A percentile compares a stretch with the other conserved stretches of the same genome.
These are phyloP conservation scores for Sebastes umbrosus DNA, from an alignment of 2,797 vertebrate genomes.

Conservation along the genomic window DNA sequence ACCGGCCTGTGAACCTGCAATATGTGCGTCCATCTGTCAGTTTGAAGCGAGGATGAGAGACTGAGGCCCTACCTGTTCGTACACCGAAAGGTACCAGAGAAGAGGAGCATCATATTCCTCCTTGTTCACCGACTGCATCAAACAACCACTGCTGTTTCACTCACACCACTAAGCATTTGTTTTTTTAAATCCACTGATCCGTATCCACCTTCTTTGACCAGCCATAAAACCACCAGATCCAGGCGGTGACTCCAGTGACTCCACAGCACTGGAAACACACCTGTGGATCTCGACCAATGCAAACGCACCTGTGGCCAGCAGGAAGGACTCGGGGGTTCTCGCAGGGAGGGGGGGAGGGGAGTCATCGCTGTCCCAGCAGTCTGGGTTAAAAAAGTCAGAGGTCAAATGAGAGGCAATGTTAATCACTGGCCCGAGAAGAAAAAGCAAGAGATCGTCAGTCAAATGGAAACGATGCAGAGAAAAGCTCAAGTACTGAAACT, in stretches of 20 bases:
- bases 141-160: conserved; percentile 2
- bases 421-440: conserved; percentile 32
- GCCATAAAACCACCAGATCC: neutral
- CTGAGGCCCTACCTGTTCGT: neutral
- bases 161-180: neutral
- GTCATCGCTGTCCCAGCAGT: conserved; percentile 89
- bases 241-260: conserved; percentile 8
- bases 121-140: neutral
- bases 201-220: neutral
- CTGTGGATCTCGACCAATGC: conserved; percentile 52
- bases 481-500: neutral
- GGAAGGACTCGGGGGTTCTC: conserved; percentile 95
- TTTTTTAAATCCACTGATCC: neutral
- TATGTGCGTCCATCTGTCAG: neutral
- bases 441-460: conserved; percentile 6
- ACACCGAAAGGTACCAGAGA: neutral
- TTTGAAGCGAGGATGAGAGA: conserved; percentile 9
- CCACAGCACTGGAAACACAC: conserved; percentile 38
- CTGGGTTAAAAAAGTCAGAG: conserved; percentile 85
- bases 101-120: neutral
- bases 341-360: conserved; percentile 93
- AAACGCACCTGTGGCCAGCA: conserved; percentile 90
- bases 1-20: neutral
- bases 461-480: neutral
- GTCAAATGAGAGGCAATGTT: conserved; percentile 77